These are phyloP conservation scores for Ophion slaviceki DNA, from an alignment of 2,888 invertebrate species.

Conservation along the genomic window DNA sequence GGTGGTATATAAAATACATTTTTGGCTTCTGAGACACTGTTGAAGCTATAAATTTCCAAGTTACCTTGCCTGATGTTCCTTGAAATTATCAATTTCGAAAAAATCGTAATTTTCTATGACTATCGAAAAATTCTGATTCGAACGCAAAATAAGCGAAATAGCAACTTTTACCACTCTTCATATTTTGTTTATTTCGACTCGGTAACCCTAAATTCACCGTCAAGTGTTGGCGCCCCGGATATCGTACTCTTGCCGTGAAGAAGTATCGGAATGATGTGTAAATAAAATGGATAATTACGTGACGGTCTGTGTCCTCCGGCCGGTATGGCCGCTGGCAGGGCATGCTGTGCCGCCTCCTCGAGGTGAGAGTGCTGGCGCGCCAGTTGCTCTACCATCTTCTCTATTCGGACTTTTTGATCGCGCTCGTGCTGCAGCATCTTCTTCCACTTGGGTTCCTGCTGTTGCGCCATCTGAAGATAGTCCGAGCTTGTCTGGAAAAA, in stretches of 20 bases:
- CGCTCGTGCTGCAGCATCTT: conserved; percentile 97
- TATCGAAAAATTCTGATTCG: too few relatives aligned
- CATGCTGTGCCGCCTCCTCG: conserved; percentile 94
- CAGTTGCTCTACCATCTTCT: conserved; percentile 98
- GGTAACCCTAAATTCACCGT: too few relatives aligned
- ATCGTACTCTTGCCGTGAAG: neutral
- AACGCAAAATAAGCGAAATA: too few relatives aligned
- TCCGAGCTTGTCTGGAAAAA: conserved; percentile 92
- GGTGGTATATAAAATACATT: too few relatives aligned
- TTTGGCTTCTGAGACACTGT: too few relatives aligned
- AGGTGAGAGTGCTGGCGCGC: conserved; percentile 98
- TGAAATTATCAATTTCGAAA: too few relatives aligned
- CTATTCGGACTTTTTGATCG: conserved; percentile 95
- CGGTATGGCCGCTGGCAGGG: conserved; percentile 78
- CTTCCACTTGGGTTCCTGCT: conserved; percentile 96
- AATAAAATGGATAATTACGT: conserved; percentile 76
- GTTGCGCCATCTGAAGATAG: conserved; percentile 94
- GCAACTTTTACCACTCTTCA: too few relatives aligned
- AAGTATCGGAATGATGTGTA: neutral
- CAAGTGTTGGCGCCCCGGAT: too few relatives aligned
- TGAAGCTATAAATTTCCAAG: too few relatives aligned
- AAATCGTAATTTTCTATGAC: too few relatives aligned
- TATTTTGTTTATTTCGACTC: too few relatives aligned
- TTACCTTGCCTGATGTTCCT: too few relatives aligned
- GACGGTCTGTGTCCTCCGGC: conserved; percentile 78